A percentile compares a stretch with the other conserved stretches of the same genome.
These are phyloP conservation scores for Orthosia cruda DNA, from an alignment of 2,888 invertebrate genomes.

Conservation along the genomic window DNA sequence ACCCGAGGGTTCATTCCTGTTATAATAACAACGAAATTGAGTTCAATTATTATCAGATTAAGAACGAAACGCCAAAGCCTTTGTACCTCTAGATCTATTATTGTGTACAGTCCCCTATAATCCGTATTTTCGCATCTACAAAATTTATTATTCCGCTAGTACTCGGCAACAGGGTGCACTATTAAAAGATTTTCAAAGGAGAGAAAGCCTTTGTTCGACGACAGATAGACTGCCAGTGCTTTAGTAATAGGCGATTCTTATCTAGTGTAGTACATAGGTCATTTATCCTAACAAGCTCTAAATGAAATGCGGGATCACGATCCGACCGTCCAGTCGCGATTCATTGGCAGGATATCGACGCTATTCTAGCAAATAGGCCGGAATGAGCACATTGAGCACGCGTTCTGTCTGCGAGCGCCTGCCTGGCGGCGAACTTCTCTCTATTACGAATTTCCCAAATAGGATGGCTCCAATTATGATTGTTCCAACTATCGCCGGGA, in stretches of 20 bases:
- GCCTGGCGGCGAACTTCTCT: conserved; percentile 85
- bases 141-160: conserved; percentile 68
- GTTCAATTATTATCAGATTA: conserved; percentile 81
- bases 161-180: conserved; percentile 53
- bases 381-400: conserved; percentile 81
- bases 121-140: conserved; percentile 69
- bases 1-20: conserved; percentile 70
- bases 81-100: conserved; percentile 72
- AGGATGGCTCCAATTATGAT: conserved; percentile 83
- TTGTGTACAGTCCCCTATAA: conserved; percentile 69
- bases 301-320: conserved; percentile 85
- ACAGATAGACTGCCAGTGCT: conserved; percentile 38
- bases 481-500: conserved; percentile 76
- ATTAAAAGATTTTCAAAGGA: conserved; percentile 64
- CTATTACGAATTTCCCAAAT: conserved; percentile 84
- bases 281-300: conserved; percentile 74
- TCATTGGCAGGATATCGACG: conserved; percentile 81
- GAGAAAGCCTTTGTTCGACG: conserved; percentile 52
- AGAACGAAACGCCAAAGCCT: conserved; percentile 74
- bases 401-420: conserved; percentile 81
- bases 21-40: conserved; percentile 78
- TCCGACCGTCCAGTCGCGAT: conserved; percentile 76
- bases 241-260: conserved; percentile 62
- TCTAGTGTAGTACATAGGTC: conserved; percentile 59
- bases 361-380: conserved; percentile 82